Evolutionary conservation across 2,113 vertebrate genomes (phyloP).

Genomic region (Sturnus vulgaris): DNA sequence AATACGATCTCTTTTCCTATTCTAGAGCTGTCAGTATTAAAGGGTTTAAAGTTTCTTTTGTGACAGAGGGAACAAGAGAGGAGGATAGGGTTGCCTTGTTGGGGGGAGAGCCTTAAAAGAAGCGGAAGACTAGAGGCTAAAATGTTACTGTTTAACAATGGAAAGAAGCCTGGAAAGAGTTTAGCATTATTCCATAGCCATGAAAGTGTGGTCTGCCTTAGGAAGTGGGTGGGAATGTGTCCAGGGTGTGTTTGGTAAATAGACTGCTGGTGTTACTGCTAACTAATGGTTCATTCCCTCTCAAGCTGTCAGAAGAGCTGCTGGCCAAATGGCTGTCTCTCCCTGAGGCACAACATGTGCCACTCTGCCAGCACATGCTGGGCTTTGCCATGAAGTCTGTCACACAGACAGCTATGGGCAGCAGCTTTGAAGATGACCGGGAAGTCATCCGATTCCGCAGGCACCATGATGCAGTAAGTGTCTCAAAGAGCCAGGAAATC

Average conservation of each 20-base stretch:
- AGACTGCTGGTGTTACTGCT: neutral
- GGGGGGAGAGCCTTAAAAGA: neutral
- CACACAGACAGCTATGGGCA: slow-evolving; percentile 88
- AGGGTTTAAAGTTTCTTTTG: neutral
- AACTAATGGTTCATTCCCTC: slow-evolving; percentile 39
- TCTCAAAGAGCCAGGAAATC: neutral
- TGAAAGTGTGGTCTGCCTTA: neutral
- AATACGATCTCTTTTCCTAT: neutral
- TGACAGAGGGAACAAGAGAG: neutral
- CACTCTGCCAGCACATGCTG: slow-evolving; percentile 89
- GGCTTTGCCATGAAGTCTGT: slow-evolving; percentile 93
- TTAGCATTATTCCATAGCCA: neutral
- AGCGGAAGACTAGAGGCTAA: neutral
- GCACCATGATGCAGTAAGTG: slow-evolving; percentile 88
- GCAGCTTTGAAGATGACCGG: slow-evolving; percentile 81
- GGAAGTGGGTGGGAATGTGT: neutral
- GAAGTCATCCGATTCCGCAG: slow-evolving; percentile 90
- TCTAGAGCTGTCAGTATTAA: neutral
- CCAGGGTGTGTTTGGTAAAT: slow-evolving; percentile 24
- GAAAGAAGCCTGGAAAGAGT: neutral
- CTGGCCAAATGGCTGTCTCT: slow-evolving; percentile 87
- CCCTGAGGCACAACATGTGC: slow-evolving; percentile 87
- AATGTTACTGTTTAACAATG: neutral
- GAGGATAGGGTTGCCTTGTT: neutral
- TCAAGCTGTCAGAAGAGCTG: slow-evolving; percentile 89